Base-by-base conservation (phyloP, 2,797 vertebrate genomes). In the Crenichthys baileyi region DNA sequence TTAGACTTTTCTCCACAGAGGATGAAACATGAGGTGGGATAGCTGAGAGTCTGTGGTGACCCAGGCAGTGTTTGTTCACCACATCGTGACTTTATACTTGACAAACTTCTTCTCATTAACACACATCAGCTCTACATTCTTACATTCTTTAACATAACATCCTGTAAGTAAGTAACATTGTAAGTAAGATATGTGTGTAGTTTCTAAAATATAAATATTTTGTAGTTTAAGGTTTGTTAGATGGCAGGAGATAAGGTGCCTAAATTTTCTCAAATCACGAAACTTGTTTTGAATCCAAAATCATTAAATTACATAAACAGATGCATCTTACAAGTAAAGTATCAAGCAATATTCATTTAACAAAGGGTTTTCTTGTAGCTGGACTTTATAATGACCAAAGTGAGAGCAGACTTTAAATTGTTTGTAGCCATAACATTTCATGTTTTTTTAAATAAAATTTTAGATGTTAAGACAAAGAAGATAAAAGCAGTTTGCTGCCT, bases 1-100 rank as follows among this genome's bases (percentile, higher is more conserved):
- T 41, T 24, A 20, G 61, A 83, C 84, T 79, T 92, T 91, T 92
- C 93, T 93, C 90, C 83, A 81, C 60, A 72, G 61, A 71, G 74
- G 83, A 80, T 83, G 88, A 87, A 88, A 88, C 91, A 89, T 89
- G 85, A 85, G 82, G 80, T 5, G 75, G 90, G 85, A 90, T 89
- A 81, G 87, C 72, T 86, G 79, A 75, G 71, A 81, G 73, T 73
- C 74, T 80, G 58, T 70, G 51, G 36, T 2, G 26, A 48, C 12
- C 73, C 39, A 70, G 72, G 70, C 70, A 11, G 55, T 46, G 65
- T 73, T 79, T 76, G 58, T 22, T 29, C 24, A 22, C 44, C n/a
- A 79, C 83, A 72, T n/a, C 36, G n/a, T 61, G 41, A 48, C 31
- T 60, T 60, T 44, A 60, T 60, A 9, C 65, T 53, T n/a, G 15